Evolutionary conservation across 2,113 vertebrate species (phyloP), one percentile per base, ranked within the genome.

Genomic region (Malurus melanocephalus): DNA sequence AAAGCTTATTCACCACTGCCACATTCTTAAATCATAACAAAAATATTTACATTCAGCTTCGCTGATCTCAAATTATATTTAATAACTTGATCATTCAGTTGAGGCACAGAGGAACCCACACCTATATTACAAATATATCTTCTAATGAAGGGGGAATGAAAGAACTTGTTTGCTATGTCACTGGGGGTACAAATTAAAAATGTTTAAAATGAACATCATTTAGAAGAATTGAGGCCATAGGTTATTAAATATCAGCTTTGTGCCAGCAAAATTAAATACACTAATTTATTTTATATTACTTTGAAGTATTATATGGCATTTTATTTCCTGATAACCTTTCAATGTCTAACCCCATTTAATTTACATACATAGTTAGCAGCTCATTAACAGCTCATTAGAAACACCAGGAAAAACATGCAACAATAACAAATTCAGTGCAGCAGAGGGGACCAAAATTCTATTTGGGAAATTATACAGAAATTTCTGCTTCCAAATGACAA

Each of bases 311-410:
- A 87, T 79, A 95, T 85, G 64, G 76, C 77, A 89, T 85, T 93
- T 94, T 94, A 90, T 85, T 86, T 91, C 92, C 80, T 86, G 82
- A 94, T 95, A 94, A 94, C 82, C 80, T 85, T 85, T 92, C 91
- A 92, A 42, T 66, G 49, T 88, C 88, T 94, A 95, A 91, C 95
- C 90, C 88, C 95, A 95, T 95, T 96, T 96, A 95, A 97, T 97
- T 97, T 94, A 96, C 95, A 95, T 97, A 97, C 95, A 79, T 97
- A 96, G 93, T 96, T 97, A 97, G 94, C 95, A 97, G 95, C 95
- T 97, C 96, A 96, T 98, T 97, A 98, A 93, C 94, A 96, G 92
- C 95, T 96, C 94, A 96, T 97, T 97, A 97, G 94, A 94, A 96
- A 82, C 81, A 93, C 85, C 71, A 95, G 91, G 91, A 90, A 96